Conservation (phyloP, 2,888 invertebrate species). For the Prosapia bicincta region DNA sequence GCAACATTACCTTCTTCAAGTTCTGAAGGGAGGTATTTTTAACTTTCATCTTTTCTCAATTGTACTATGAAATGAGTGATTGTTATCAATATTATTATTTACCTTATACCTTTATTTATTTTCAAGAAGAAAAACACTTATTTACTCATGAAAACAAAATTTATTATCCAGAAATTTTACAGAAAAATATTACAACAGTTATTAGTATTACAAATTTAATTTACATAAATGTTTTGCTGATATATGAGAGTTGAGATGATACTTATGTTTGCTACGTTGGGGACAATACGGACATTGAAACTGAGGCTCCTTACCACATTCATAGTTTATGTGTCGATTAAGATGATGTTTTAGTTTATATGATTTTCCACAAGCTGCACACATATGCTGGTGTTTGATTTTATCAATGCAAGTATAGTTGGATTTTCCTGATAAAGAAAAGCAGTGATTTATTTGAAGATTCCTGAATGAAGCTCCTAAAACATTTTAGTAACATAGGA, state of each 20-base stretch:
- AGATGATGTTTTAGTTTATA: constrained; percentile 43
- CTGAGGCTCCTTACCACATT: constrained; percentile 44
- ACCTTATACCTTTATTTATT: too few species aligned
- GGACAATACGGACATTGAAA: constrained; percentile 46
- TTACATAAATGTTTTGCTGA: constrained; percentile 11
- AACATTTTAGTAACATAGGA: too few species aligned
- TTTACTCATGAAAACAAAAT: too few species aligned
- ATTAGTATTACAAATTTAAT: neutral
- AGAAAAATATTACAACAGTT: too few species aligned
- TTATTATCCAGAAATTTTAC: too few species aligned
- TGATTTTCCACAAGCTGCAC: constrained; percentile 42
- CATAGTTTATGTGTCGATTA: constrained; percentile 39
- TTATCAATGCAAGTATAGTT: neutral
- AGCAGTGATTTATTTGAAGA: neutral
- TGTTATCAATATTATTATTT: too few species aligned
- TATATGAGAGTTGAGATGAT: constrained; percentile 41
- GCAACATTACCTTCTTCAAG: too few species aligned
- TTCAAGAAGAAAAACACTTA: too few species aligned
- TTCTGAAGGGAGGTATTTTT: too few species aligned
- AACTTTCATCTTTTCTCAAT: too few species aligned
- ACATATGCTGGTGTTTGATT: constrained; percentile 40
- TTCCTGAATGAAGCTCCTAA: neutral
- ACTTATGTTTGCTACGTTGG: constrained; percentile 44
- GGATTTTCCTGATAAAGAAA: neutral
- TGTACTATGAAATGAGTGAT: too few species aligned